These are phyloP conservation scores for Lasioglossum figueresi DNA, from an alignment of 2,888 invertebrate genomes.

Conservation along the genomic window DNA sequence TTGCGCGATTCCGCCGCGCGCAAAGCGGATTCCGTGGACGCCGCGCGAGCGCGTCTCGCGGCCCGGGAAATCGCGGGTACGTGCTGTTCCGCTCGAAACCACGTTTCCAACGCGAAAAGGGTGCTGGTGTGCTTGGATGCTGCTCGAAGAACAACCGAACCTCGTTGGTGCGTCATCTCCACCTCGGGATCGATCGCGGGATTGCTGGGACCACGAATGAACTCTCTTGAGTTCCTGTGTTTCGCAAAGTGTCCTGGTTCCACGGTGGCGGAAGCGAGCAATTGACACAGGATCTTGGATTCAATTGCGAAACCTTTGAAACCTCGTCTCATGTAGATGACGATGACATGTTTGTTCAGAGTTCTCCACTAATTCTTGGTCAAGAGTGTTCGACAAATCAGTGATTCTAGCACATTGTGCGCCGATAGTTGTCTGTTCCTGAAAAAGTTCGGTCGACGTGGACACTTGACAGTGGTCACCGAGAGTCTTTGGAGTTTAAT, in stretches of 20 bases:
- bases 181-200: neutral
- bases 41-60: conserved; percentile 46
- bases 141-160: neutral
- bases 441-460: neutral
- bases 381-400: neutral
- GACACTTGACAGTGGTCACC: neutral
- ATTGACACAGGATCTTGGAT: neutral
- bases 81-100: conserved; percentile 12
- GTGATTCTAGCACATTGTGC: neutral
- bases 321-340: neutral
- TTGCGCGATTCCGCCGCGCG: conserved; percentile 12
- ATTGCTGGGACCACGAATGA: neutral
- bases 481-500: neutral
- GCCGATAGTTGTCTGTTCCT: neutral
- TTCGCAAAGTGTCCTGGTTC: neutral
- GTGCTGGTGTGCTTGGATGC: neutral
- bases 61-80: conserved; percentile 40
- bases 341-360: neutral
- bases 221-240: neutral
- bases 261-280: neutral
- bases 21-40: conserved; percentile 51
- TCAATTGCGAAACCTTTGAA: too few relatives aligned
- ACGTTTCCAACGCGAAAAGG: neutral
- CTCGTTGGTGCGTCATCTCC: neutral
- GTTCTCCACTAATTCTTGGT: neutral